Conservation (phyloP, 2,888 invertebrate species). For the Chrysina gloriosa region DNA sequence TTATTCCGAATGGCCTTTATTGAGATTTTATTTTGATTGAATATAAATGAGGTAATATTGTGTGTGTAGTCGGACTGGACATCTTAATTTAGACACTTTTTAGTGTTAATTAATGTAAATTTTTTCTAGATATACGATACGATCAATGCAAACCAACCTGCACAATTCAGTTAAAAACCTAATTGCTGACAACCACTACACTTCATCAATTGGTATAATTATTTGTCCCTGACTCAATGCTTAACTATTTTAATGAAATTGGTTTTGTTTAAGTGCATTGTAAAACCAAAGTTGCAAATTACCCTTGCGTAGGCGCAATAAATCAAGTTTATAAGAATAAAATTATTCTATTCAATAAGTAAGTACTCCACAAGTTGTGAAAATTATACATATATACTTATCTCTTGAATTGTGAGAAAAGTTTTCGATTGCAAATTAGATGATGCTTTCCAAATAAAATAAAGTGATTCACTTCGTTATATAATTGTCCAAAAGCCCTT, state of each 20-base stretch:
- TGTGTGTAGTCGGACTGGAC: conserved; percentile 49
- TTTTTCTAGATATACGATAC: conserved; percentile 57
- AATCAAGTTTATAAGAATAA: too few relatives aligned
- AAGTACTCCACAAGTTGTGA: too few relatives aligned
- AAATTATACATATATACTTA: too few relatives aligned
- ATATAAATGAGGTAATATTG: conserved; percentile 57
- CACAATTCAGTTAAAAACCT: conserved; percentile 56
- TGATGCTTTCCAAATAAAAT: background rate
- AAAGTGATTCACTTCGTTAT: background rate
- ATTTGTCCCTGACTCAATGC: conserved; percentile 39
- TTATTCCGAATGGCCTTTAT: conserved; percentile 34
- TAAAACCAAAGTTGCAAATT: background rate
- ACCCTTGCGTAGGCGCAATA: background rate
- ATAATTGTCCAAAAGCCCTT: background rate
- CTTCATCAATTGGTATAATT: conserved; percentile 49
- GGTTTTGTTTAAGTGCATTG: background rate
- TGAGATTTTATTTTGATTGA: conserved; percentile 50
- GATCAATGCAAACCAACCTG: conserved; percentile 56
- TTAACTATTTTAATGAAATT: conserved; percentile 27
- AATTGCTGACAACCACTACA: conserved; percentile 55
- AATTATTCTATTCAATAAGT: too few relatives aligned
- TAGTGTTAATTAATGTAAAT: conserved; percentile 63
- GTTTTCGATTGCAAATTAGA: conserved; percentile 8
- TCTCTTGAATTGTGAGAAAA: too few relatives aligned
- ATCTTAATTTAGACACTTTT: conserved; percentile 57